Conservation (phyloP, 2,888 invertebrate genomes). For the Suillia variegata region DNA sequence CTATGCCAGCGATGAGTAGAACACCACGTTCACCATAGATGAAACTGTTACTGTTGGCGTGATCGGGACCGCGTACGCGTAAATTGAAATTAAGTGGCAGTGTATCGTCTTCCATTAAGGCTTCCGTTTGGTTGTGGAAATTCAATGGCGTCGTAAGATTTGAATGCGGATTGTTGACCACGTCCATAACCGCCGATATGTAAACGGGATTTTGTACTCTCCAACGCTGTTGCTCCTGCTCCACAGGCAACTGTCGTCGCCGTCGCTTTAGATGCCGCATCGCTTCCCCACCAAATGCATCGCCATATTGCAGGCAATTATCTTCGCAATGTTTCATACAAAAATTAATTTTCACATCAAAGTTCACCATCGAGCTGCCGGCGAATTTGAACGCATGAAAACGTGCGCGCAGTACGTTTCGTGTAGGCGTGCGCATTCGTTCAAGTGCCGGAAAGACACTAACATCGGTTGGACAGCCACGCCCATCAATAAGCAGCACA, state of each 20-base stretch:
- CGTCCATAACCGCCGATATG: conserved; percentile 54
- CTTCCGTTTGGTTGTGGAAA: background rate
- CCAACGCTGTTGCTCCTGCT: conserved; percentile 28
- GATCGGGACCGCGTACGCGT: conserved; percentile 68
- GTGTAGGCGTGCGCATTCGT: conserved; percentile 53
- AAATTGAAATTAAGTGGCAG: conserved; percentile 66
- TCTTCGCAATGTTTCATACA: conserved; percentile 75
- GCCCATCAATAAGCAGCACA: conserved; percentile 71
- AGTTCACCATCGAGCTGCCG: conserved; percentile 79
- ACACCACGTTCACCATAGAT: conserved; percentile 68
- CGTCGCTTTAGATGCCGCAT: conserved; percentile 30
- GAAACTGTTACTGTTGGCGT: conserved; percentile 61
- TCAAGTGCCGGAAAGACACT: conserved; percentile 63
- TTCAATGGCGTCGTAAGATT: background rate
- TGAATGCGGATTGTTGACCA: conserved; percentile 19
- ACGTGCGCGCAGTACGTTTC: conserved; percentile 64
- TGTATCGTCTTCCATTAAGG: conserved; percentile 7
- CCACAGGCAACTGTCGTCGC: conserved; percentile 27
- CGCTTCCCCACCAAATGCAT: background rate
- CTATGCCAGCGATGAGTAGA: conserved; percentile 66
- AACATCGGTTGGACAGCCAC: conserved; percentile 79
- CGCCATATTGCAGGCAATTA: conserved; percentile 56
- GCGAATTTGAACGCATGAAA: conserved; percentile 89
- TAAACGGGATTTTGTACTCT: conserved; percentile 55
- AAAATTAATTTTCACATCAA: conserved; percentile 81